A percentile compares a stretch with the other conserved stretches of the same genome.
These are phyloP conservation scores for Cydia amplana DNA, from an alignment of 1,140 invertebrate species.

Conservation along the genomic window DNA sequence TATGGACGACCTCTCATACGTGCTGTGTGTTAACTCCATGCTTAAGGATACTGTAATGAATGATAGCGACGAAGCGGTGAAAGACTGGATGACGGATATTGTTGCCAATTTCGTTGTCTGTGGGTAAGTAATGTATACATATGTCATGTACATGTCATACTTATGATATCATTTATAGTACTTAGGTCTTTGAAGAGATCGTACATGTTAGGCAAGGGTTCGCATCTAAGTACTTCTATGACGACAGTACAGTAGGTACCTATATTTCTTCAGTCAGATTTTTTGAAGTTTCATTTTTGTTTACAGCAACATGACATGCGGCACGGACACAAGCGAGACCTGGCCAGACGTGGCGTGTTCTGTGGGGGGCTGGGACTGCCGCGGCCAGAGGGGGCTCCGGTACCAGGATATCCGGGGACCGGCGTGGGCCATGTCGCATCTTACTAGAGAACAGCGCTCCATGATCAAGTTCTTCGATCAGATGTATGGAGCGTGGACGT, in stretches of 20 bases:
- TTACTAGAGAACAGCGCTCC: conserved; percentile 41
- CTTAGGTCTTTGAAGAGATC: too few relatives aligned
- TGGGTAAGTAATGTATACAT: conserved; percentile 44
- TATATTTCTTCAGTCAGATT: neutral
- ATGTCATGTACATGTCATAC: too few relatives aligned
- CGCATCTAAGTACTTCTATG: too few relatives aligned
- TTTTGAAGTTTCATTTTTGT: neutral
- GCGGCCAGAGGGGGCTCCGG: conserved; percentile 37
- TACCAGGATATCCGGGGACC: conserved; percentile 47
- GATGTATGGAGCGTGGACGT: neutral
- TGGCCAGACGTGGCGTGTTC: neutral
- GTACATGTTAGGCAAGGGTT: too few relatives aligned
- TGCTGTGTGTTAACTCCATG: conserved; percentile 57
- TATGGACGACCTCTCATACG: conserved; percentile 62
- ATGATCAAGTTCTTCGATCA: conserved; percentile 53
- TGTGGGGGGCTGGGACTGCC: conserved; percentile 37
- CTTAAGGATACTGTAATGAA: conserved; percentile 36
- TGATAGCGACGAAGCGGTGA: conserved; percentile 43
- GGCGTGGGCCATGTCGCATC: conserved; percentile 23
- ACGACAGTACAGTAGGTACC: neutral
- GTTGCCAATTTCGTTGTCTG: conserved; percentile 54
- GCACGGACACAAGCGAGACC: neutral
- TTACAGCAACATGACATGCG: conserved; percentile 49
- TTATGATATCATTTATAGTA: too few relatives aligned
- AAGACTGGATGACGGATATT: conserved; percentile 56